Conservation (phyloP, 2,888 invertebrate species). For the Antheraea assamensis region DNA sequence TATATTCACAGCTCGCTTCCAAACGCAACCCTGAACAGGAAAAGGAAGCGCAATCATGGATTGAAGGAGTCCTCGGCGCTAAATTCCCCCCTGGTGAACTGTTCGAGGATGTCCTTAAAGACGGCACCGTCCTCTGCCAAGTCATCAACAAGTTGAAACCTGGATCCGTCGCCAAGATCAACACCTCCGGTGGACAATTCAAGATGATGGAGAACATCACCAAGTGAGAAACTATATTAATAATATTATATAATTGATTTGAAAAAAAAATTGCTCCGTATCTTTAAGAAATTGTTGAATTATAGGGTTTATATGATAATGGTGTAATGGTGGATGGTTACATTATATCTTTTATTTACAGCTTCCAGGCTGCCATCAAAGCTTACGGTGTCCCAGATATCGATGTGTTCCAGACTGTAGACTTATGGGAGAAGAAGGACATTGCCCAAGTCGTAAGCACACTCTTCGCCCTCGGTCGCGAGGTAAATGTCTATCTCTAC, state of each 20-base stretch:
- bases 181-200: conserved; percentile 97
- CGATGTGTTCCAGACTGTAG: conserved; percentile 98
- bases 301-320: background rate
- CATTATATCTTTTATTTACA: conserved; percentile 36
- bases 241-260: background rate
- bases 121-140: conserved; percentile 96
- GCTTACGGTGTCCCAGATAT: conserved; percentile 94
- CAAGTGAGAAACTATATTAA: conserved; percentile 81
- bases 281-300: too few species aligned
- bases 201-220: conserved; percentile 99
- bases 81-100: conserved; percentile 91
- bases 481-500: conserved; percentile 78
- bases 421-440: conserved; percentile 97
- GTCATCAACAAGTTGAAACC: conserved; percentile 97
- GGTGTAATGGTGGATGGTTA: background rate
- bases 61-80: conserved; percentile 92
- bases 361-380: conserved; percentile 93
- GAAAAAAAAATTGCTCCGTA: too few species aligned
- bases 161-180: conserved; percentile 94
- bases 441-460: conserved; percentile 92
- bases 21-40: conserved; percentile 93
- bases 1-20: conserved; percentile 85
- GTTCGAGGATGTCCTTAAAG: conserved; percentile 95
- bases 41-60: conserved; percentile 95
- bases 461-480: conserved; percentile 92